A percentile compares a stretch with the other conserved stretches of the same genome.
phyloP scores from a whole-genome alignment of 2,888 invertebrate genomes.

The Eulithis testata region DNA sequence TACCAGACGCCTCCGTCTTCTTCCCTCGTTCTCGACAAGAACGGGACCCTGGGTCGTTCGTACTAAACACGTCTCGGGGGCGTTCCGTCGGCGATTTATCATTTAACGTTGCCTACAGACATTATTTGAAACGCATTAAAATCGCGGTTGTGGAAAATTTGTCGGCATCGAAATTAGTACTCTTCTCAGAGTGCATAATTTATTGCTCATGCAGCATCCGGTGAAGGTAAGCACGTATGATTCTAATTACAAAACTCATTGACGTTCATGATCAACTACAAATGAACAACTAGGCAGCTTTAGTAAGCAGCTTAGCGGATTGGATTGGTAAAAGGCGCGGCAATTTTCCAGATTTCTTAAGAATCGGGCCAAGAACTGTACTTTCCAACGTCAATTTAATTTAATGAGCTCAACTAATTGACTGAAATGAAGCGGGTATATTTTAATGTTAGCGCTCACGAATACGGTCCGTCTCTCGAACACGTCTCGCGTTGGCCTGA shows the following conservation, averaged over 20 bases:
- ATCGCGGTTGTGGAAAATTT: constrained; percentile 82
- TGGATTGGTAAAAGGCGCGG: background rate
- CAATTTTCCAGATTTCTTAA: background rate
- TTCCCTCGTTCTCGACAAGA: constrained; percentile 60
- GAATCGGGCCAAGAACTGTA: constrained; percentile 9
- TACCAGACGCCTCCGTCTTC: constrained; percentile 74
- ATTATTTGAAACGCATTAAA: constrained; percentile 84
- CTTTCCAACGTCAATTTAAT: constrained; percentile 22
- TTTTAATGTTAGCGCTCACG: constrained; percentile 41
- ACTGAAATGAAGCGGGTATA: constrained; percentile 47
- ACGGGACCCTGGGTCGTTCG: constrained; percentile 70
- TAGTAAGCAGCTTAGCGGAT: background rate
- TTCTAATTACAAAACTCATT: constrained; percentile 77
- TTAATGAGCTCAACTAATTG: constrained; percentile 43
- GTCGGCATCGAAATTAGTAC: constrained; percentile 84
- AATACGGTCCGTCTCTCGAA: constrained; percentile 22
- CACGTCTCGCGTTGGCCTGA: constrained; percentile 58
- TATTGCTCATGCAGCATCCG: constrained; percentile 78
- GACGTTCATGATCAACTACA: constrained; percentile 62
- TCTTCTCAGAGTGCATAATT: constrained; percentile 78
- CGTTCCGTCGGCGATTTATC: constrained; percentile 83
- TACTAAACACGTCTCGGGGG: constrained; percentile 75
- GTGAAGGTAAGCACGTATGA: constrained; percentile 63
- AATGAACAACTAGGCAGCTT: constrained; percentile 14
- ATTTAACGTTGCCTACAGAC: constrained; percentile 84